Conservation (phyloP, 2,888 invertebrate genomes). For the Anodontia alba region DNA sequence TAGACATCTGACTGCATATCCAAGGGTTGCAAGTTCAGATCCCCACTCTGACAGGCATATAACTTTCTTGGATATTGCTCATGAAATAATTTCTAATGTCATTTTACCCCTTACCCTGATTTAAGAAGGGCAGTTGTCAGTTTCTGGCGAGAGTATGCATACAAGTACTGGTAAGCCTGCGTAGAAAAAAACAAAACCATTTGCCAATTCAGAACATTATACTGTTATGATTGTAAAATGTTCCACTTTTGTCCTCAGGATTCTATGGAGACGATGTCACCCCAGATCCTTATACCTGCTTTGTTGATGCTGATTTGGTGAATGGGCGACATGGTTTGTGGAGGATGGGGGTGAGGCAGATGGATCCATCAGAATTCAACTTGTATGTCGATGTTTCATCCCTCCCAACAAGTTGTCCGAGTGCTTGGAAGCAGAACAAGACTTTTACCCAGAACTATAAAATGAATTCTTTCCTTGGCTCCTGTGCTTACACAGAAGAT, state of each 20-base stretch:
- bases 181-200: too few species aligned
- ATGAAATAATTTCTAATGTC: too few species aligned
- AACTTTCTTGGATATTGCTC: too few species aligned
- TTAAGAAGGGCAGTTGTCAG: too few species aligned
- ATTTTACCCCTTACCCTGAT: too few species aligned
- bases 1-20: too few species aligned
- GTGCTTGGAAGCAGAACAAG: constrained; percentile 70
- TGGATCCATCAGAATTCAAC: constrained; percentile 69
- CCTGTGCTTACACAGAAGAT: constrained; percentile 83
- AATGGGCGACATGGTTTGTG: constrained; percentile 76
- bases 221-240: too few species aligned
- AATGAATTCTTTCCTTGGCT: constrained; percentile 81
- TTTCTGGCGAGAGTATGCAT: too few species aligned
- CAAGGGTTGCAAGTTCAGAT: too few species aligned
- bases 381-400: constrained; percentile 68
- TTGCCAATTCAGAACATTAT: too few species aligned
- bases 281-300: constrained; percentile 70
- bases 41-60: too few species aligned
- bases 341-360: constrained; percentile 81
- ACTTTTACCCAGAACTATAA: constrained; percentile 82
- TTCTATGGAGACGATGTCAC: constrained; percentile 33
- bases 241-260: constrained; percentile 36
- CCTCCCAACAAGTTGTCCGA: constrained; percentile 66
- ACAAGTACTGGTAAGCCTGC: too few species aligned
- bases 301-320: constrained; percentile 70